These are phyloP conservation scores for Casuarius casuarius DNA, from an alignment of 2,113 vertebrate species.

Conservation along the genomic window DNA sequence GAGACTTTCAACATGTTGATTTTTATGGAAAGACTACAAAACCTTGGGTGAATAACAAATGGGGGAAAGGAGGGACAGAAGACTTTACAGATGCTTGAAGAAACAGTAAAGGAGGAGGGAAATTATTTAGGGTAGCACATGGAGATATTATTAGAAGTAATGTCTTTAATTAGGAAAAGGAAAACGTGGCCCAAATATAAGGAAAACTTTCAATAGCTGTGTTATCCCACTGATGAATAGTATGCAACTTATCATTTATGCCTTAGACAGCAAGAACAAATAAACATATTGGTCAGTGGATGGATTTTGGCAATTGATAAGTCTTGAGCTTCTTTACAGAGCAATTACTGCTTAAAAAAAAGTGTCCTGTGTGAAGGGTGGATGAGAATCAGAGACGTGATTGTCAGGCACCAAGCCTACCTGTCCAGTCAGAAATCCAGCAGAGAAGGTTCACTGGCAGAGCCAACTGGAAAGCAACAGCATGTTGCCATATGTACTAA, in stretches of 20 bases:
- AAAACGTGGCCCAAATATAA: background rate
- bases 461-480: background rate
- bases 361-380: fast-evolving
- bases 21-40: background rate
- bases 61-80: background rate
- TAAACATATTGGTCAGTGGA: background rate
- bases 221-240: background rate
- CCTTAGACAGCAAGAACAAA: background rate
- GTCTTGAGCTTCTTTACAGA: background rate
- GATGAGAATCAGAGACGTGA: background rate
- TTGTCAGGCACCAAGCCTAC: background rate
- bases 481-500: background rate
- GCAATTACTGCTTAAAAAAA: background rate
- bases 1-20: background rate
- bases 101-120: background rate
- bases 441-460: background rate
- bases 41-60: background rate
- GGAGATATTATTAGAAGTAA: background rate
- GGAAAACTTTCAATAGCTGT: background rate
- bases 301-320: background rate
- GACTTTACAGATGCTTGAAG: background rate
- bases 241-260: background rate
- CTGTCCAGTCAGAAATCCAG: background rate
- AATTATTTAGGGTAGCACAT: background rate
- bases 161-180: background rate